Base-by-base conservation (phyloP, 2,888 invertebrate species). In the Cephus pygmeus region DNA sequence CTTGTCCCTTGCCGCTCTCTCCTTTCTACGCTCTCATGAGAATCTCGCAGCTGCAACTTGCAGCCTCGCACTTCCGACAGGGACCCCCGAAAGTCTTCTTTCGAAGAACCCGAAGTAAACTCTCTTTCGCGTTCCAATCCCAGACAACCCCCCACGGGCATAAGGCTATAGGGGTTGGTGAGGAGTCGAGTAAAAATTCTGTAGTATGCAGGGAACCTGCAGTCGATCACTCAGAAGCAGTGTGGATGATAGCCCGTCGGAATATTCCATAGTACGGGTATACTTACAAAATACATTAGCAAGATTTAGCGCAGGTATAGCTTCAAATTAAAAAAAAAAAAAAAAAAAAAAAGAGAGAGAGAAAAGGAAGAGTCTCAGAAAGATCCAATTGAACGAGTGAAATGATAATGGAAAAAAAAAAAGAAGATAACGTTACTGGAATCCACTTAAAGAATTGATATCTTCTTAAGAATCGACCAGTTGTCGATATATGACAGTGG, bases 1-100 rank as follows among this genome's bases (percentile, higher is more conserved):
- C 40, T 56, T 1, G 40, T 56, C 23, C 1, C 11, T 12, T 11
- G 11, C 69, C 80, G 74, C 82, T 82, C 82, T 83, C 81, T 76
- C 80, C 77, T 82, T 80, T 85, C 84, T 87, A 85, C 85, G 82
- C 82, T 83, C 79, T 83, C 87, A 85, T 88, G 87, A 87, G 87
- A 88, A 87, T 82, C 84, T 84, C 84, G 83, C 87, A 88, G 87
- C 87, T 88, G 87, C 79, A 82, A 77, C 83, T 81, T 73, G 83
- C 80, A 76, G 80, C 73, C 69, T 71, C 71, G 31, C 31, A 71
- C 71, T 71, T 71, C 12, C 71, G 71, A 71, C 71, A 56, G 23
- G 23, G 23, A 56, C 31, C 11, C 71, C 31, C 34, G 15, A 71
- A 71, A 71, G 34, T 71, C 71, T 71, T 69, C 40, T 40, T 56